Conservation (phyloP, 1,140 invertebrate genomes). For the Agrypnia vestita region DNA sequence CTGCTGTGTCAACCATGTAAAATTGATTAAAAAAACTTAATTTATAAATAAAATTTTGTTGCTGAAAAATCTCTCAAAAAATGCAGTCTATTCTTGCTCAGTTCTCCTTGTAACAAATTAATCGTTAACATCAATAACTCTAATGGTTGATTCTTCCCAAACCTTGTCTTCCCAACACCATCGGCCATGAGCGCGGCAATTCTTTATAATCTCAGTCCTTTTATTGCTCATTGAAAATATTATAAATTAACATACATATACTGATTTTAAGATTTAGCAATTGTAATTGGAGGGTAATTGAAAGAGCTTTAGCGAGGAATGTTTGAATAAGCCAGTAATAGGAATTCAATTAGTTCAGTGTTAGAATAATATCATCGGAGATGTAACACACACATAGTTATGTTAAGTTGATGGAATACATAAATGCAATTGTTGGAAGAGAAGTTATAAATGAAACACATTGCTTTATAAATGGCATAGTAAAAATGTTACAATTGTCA, state of each 20-base stretch:
- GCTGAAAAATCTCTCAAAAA: conserved; percentile 3
- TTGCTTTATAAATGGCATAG: background rate
- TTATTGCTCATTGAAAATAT: conserved; percentile 1
- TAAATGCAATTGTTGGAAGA: background rate
- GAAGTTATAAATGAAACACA: background rate
- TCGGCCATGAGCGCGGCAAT: background rate
- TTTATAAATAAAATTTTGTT: too few species aligned
- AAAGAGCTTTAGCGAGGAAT: background rate
- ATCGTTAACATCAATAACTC: background rate
- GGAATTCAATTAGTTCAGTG: too few species aligned
- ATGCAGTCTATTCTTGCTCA: conserved; percentile 35
- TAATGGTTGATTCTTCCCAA: background rate
- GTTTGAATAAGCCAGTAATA: background rate
- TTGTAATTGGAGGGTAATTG: background rate
- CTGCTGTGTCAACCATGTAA: too few species aligned
- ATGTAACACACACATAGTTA: too few species aligned
- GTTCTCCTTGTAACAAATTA: conserved; percentile 36
- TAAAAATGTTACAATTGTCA: background rate
- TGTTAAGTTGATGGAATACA: background rate
- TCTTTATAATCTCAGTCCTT: background rate
- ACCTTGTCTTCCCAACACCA: background rate
- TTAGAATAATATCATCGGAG: too few species aligned
- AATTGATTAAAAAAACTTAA: too few species aligned
- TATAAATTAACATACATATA: background rate
- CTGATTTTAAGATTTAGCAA: background rate